A percentile compares a stretch with the other conserved stretches of the same genome.
Conservation (phyloP, 2,113 vertebrate species). For the Macrotis lagotis region DNA sequence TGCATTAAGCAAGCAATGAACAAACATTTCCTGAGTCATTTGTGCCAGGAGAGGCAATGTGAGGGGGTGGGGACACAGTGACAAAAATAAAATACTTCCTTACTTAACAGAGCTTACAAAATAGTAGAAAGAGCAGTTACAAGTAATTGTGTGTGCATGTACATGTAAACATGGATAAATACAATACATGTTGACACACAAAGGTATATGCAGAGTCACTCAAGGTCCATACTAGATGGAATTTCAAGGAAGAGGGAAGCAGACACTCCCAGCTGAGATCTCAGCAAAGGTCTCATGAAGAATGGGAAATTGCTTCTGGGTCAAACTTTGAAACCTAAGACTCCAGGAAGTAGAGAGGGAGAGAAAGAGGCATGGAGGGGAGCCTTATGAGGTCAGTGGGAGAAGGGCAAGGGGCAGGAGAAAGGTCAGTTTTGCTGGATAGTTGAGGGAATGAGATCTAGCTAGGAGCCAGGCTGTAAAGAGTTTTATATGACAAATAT, state of each 20-base stretch:
- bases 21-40: not conserved
- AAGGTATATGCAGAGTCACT: accelerated
- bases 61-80: not conserved
- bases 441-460: not conserved
- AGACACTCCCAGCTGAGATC: too few species aligned
- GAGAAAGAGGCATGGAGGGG: not conserved
- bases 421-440: not conserved
- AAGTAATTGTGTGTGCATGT: not conserved
- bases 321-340: not conserved
- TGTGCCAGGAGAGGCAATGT: too few species aligned
- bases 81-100: not conserved
- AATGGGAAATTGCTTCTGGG: not conserved
- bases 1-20: not conserved
- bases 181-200: not conserved
- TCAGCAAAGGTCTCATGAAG: too few species aligned
- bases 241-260: not conserved
- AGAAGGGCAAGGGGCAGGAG: not conserved
- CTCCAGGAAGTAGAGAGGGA: not conserved
- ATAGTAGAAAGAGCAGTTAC: not conserved
- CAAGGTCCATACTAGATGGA: not conserved
- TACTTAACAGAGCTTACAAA: not conserved
- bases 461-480: not conserved
- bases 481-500: not conserved
- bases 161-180: accelerated
- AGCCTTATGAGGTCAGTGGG: too few species aligned